A percentile compares a stretch with the other conserved stretches of the same genome.
Evolutionary conservation across 1,140 invertebrate species (phyloP).

Genomic region (Amyelois transitella): DNA sequence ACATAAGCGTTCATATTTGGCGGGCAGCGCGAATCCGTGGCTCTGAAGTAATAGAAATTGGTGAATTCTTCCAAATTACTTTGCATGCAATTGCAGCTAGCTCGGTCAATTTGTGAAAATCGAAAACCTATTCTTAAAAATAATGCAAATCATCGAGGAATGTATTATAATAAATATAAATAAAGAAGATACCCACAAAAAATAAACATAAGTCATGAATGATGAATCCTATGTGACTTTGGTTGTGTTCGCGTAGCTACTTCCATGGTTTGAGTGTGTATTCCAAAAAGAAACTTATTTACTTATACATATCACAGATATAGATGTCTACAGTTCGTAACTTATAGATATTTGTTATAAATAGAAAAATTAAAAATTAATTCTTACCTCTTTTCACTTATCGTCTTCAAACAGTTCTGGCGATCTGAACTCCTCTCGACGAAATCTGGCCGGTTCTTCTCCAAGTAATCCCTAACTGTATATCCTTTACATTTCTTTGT

Average conservation of each 20-base stretch:
- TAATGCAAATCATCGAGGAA: too few species aligned
- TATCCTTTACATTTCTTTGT: constrained; percentile 28
- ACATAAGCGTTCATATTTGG: constrained; percentile 53
- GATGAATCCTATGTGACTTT: too few species aligned
- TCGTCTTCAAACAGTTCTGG: constrained; percentile 49
- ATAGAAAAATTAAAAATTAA: constrained; percentile 9
- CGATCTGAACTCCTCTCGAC: constrained; percentile 43
- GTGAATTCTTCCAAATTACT: constrained; percentile 24
- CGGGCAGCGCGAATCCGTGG: constrained; percentile 19
- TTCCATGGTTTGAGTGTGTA: too few species aligned
- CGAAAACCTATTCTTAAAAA: too few species aligned
- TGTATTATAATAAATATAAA: too few species aligned
- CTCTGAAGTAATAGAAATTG: constrained; percentile 57
- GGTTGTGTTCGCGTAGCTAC: too few species aligned
- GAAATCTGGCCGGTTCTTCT: constrained; percentile 63
- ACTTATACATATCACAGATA: too few species aligned
- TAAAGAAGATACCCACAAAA: too few species aligned
- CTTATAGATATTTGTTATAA: neutral
- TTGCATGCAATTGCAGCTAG: too few species aligned
- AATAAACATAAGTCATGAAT: too few species aligned
- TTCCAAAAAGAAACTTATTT: too few species aligned
- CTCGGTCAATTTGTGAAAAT: too few species aligned
- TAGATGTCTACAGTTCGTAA: neutral
- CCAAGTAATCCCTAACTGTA: constrained; percentile 62
- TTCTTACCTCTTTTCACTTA: constrained; percentile 57